phyloP scores from a whole-genome alignment of 2,888 invertebrate genomes.

The Laspeyria flexula region DNA sequence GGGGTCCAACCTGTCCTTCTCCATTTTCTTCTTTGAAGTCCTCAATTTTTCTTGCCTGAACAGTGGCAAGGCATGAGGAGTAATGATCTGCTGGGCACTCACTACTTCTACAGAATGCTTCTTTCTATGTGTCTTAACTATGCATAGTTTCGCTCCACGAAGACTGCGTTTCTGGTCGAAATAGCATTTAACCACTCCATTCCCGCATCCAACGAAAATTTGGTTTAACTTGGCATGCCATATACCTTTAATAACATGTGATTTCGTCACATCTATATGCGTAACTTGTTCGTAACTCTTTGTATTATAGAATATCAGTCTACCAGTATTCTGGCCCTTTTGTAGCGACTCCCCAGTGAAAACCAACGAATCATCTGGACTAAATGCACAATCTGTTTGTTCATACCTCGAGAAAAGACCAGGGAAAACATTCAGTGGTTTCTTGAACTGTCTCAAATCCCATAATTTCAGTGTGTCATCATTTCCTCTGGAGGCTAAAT shows the following conservation, averaged over 20 bases:
- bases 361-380: constrained; percentile 96
- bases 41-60: constrained; percentile 97
- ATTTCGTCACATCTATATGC: constrained; percentile 91
- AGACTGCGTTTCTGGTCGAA: constrained; percentile 95
- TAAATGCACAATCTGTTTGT: constrained; percentile 93
- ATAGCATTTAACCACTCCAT: constrained; percentile 95
- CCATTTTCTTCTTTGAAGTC: constrained; percentile 95
- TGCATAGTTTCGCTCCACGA: constrained; percentile 96
- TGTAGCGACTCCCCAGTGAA: constrained; percentile 94
- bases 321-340: constrained; percentile 88
- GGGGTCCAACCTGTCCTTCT: constrained; percentile 95
- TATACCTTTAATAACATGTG: constrained; percentile 94
- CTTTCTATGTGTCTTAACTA: constrained; percentile 92
- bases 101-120: constrained; percentile 94
- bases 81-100: constrained; percentile 96
- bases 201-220: constrained; percentile 96
- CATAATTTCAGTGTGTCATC: constrained; percentile 98
- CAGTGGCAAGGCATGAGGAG: constrained; percentile 97
- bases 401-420: constrained; percentile 94
- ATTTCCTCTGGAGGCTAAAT: constrained; percentile 92
- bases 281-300: constrained; percentile 91
- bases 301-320: constrained; percentile 92
- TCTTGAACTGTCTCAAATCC: constrained; percentile 95
- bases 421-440: constrained; percentile 89
- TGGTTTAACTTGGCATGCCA: constrained; percentile 99